Evolutionary conservation across 2,113 vertebrate species (phyloP).

Genomic region (Mormyrus lacerda): DNA sequence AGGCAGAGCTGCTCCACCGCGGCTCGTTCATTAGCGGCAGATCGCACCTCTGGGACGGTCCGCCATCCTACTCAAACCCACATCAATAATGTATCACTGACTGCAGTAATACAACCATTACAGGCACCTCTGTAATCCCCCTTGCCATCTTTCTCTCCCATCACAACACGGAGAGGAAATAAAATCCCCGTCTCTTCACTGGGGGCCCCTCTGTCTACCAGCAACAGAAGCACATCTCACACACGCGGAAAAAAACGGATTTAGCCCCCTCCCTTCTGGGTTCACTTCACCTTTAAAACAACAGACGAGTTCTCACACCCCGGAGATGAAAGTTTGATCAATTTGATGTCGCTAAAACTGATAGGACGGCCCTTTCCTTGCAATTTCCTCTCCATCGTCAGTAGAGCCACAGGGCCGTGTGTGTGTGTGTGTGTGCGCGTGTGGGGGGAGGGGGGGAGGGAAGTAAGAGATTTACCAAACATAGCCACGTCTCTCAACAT

Average conservation of each 20-base stretch:
- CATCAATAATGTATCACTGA: constrained; percentile 71
- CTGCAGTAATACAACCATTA: constrained; percentile 65
- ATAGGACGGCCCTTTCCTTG: constrained; percentile 47
- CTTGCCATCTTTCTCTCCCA: constrained; percentile 33
- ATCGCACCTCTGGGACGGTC: constrained; percentile 59
- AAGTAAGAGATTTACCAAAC: constrained; percentile 36
- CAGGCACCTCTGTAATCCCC: constrained; percentile 46
- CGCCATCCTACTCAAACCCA: constrained; percentile 71
- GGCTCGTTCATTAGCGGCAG: constrained; percentile 62
- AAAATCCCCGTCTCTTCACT: constrained; percentile 47
- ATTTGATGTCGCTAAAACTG: constrained; percentile 48
- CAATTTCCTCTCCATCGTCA: constrained; percentile 36
- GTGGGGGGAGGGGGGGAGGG: constrained; percentile 13
- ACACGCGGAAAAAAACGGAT: constrained; percentile 51
- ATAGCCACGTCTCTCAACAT: constrained; percentile 49
- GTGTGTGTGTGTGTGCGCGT: constrained; percentile 52
- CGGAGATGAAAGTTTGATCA: constrained; percentile 56
- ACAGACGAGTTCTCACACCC: constrained; percentile 40
- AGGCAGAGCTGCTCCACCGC: constrained; percentile 56
- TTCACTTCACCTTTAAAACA: constrained; percentile 63
- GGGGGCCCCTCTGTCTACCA: constrained; percentile 34
- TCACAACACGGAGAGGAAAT: constrained; percentile 38
- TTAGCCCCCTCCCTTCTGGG: constrained; percentile 57
- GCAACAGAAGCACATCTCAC: constrained; percentile 50
- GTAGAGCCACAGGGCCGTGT: constrained; percentile 34